phyloP scores from a whole-genome alignment of 2,797 vertebrate species.

The Clamator glandarius region DNA sequence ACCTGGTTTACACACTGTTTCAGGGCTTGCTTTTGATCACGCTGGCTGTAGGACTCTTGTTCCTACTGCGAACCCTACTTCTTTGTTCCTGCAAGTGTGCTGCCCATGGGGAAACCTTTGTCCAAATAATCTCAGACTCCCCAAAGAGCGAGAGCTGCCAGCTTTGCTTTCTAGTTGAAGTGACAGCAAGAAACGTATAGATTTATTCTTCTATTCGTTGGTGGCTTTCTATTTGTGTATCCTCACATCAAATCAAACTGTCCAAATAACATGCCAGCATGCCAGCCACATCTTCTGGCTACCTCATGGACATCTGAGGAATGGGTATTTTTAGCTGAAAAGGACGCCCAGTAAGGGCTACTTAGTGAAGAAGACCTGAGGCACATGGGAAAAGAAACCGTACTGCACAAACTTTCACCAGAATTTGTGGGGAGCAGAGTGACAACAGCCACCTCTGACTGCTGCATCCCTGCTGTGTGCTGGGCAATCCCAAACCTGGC shows the following conservation, averaged over 20 bases:
- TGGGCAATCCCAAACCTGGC: not conserved
- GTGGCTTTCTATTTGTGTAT: constrained; percentile 12
- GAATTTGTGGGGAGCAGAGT: not conserved
- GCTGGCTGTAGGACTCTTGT: constrained; percentile 22
- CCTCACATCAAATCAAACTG: constrained; percentile 18
- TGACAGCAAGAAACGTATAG: constrained; percentile 18
- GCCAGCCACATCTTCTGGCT: not conserved
- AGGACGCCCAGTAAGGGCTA: not conserved
- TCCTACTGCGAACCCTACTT: not conserved
- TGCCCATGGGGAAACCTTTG: constrained; percentile 36
- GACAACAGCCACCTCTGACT: not conserved
- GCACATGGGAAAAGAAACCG: not conserved
- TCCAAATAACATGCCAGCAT: not conserved
- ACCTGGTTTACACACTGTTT: not conserved
- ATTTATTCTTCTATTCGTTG: constrained; percentile 37
- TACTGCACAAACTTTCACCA: not conserved
- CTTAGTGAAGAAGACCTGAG: not conserved
- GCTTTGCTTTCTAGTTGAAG: constrained; percentile 39
- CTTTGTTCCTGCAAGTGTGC: constrained; percentile 37
- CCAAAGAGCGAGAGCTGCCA: not conserved
- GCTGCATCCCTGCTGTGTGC: not conserved
- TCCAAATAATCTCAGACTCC: constrained; percentile 41
- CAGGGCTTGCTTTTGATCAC: not conserved
- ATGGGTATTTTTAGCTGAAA: not conserved
- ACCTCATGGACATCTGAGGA: not conserved